Percentiles rank a stretch among this genome's conserved stretches.
Evolutionary conservation across 53 echinoderm and acorn worm genomes (phyloP).

Genomic region (Arbacia lixula): DNA sequence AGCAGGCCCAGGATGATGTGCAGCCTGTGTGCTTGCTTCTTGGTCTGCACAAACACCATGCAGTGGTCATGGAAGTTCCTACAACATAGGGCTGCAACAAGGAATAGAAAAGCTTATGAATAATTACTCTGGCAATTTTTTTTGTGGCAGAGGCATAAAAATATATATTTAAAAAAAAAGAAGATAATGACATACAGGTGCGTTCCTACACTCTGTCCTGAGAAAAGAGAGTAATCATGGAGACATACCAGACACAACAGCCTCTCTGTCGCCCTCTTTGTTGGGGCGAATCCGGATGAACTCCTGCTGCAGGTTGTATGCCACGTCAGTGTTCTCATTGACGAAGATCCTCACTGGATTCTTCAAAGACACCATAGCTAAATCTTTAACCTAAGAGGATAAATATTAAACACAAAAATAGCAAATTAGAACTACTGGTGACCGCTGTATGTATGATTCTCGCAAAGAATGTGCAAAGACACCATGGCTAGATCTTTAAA

Average conservation of each 20-base stretch:
- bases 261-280: constrained; percentile 93
- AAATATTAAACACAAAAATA: neutral
- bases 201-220: neutral
- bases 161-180: neutral
- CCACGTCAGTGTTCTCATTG: constrained; percentile 99
- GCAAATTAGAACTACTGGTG: too few relatives aligned
- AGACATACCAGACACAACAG: constrained; percentile 82
- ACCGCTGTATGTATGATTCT: neutral
- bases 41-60: constrained; percentile 98
- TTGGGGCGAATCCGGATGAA: constrained; percentile 87
- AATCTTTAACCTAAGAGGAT: constrained; percentile 81
- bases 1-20: constrained; percentile 93
- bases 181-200: neutral
- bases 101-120: too few relatives aligned
- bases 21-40: constrained; percentile 90
- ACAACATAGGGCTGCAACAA: constrained; percentile 82
- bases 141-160: neutral
- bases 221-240: neutral
- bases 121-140: neutral
- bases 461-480: constrained; percentile 63
- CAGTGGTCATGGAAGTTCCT: constrained; percentile 97
- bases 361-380: constrained; percentile 89
- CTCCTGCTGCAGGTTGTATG: constrained; percentile 94
- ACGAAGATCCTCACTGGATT: constrained; percentile 94
- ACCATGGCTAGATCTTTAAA: constrained; percentile 82